Evolutionary conservation across 2,888 invertebrate genomes (phyloP).

Genomic region (Nebria brevicollis): DNA sequence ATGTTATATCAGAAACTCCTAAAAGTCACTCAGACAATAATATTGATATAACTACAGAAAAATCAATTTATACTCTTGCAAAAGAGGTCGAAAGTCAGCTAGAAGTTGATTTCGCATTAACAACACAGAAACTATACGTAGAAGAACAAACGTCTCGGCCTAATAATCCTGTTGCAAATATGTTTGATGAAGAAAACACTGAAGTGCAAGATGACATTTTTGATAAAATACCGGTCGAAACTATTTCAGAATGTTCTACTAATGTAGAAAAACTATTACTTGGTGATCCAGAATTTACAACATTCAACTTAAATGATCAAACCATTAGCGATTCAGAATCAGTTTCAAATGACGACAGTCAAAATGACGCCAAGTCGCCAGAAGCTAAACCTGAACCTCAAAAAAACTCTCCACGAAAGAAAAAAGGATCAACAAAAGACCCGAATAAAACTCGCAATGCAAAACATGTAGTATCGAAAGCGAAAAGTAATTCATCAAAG

Average conservation of each 20-base stretch:
- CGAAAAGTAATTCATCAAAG: neutral
- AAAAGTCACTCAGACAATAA: too few species aligned
- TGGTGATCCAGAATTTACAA: neutral
- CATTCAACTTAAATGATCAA: neutral
- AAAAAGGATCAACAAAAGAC: too few species aligned
- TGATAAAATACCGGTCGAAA: neutral
- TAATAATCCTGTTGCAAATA: slow-evolving; percentile 37
- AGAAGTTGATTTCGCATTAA: slow-evolving; percentile 47
- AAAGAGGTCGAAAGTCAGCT: slow-evolving; percentile 51
- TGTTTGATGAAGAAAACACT: slow-evolving; percentile 34
- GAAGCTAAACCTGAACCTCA: too few species aligned
- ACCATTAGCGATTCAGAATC: neutral
- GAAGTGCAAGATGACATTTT: slow-evolving; percentile 24
- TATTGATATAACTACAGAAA: too few species aligned
- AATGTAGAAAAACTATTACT: too few species aligned
- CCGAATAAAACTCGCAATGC: too few species aligned
- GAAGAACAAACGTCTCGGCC: slow-evolving; percentile 43
- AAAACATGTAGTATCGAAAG: too few species aligned
- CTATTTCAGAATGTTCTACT: neutral
- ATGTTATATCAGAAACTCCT: neutral
- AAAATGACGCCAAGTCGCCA: too few species aligned
- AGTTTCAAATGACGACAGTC: too few species aligned
- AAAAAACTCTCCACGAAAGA: too few species aligned
- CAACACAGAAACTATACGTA: slow-evolving; percentile 42
- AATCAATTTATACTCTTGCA: too few species aligned